Evolutionary conservation across 2,797 vertebrate species (phyloP).

Genomic region (Hypotaenidia okinawae): DNA sequence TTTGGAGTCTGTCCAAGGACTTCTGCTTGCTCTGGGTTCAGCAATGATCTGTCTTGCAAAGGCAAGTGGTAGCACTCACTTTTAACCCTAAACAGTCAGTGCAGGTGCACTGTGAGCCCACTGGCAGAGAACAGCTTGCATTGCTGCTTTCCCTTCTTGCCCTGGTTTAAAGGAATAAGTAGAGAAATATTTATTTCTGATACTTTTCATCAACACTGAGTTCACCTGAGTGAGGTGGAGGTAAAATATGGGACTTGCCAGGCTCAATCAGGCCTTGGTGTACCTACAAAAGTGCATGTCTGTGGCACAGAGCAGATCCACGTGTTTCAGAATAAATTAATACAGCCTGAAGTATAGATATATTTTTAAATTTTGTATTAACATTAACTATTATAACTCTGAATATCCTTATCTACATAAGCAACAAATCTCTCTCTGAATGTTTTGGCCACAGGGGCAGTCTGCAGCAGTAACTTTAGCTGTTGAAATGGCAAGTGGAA

Average conservation of each 20-base stretch:
- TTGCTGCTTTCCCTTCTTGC: background rate
- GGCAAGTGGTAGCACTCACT: background rate
- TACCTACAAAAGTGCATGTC: background rate
- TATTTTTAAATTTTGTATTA: conserved; percentile 9
- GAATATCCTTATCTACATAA: background rate
- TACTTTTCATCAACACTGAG: background rate
- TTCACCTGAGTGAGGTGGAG: background rate
- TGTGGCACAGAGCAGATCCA: background rate
- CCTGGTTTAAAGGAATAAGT: background rate
- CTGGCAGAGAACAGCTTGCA: background rate
- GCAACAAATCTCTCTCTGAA: background rate
- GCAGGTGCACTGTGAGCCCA: background rate
- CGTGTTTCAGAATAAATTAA: background rate
- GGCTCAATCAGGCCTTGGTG: background rate
- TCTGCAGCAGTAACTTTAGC: background rate
- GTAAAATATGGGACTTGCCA: background rate
- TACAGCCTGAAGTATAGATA: background rate
- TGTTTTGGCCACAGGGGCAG: background rate
- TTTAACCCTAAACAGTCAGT: background rate
- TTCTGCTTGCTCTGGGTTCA: background rate
- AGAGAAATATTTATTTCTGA: background rate
- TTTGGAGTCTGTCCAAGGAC: background rate
- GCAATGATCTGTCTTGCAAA: background rate
- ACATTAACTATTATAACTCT: background rate
- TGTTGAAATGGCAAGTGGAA: background rate